Conservation (phyloP, 2,888 invertebrate species). For the Trilocha varians region DNA sequence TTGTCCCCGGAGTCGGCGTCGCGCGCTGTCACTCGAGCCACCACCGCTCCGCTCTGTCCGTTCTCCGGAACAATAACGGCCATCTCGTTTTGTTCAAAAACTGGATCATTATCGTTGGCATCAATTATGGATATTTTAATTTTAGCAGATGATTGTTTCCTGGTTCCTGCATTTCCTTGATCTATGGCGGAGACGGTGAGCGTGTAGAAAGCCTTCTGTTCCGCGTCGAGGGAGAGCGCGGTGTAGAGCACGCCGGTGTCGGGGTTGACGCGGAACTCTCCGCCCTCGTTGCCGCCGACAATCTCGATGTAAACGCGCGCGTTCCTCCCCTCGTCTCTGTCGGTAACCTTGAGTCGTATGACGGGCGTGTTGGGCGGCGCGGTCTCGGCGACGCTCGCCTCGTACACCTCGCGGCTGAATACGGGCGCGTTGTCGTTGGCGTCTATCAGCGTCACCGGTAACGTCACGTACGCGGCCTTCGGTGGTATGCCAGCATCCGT, state of each 20-base stretch:
- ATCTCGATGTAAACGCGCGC: constrained; percentile 90
- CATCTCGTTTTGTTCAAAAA: constrained; percentile 82
- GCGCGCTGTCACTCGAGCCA: constrained; percentile 87
- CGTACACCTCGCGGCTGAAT: constrained; percentile 89
- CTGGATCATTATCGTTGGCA: constrained; percentile 95
- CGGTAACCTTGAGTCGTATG: constrained; percentile 88
- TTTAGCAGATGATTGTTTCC: constrained; percentile 91
- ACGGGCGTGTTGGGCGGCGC: constrained; percentile 92
- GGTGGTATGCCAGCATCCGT: constrained; percentile 87
- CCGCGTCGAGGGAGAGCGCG: constrained; percentile 86
- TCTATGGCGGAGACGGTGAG: constrained; percentile 92
- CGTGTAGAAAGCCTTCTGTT: constrained; percentile 86
- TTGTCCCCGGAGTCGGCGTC: constrained; percentile 96
- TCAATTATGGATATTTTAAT: constrained; percentile 91
- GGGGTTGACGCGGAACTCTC: constrained; percentile 89
- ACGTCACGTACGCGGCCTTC: constrained; percentile 82
- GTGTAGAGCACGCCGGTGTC: constrained; percentile 93
- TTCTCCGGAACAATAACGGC: constrained; percentile 89
- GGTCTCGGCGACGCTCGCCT: constrained; percentile 89
- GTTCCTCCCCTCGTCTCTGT: constrained; percentile 87
- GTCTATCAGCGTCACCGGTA: constrained; percentile 87
- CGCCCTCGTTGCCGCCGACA: constrained; percentile 92
- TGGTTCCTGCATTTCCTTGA: constrained; percentile 85
- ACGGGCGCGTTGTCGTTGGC: constrained; percentile 90
- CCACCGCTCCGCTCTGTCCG: constrained; percentile 86